Base-by-base conservation (phyloP, 2,888 invertebrate genomes). In the Augochlorella aurata region DNA sequence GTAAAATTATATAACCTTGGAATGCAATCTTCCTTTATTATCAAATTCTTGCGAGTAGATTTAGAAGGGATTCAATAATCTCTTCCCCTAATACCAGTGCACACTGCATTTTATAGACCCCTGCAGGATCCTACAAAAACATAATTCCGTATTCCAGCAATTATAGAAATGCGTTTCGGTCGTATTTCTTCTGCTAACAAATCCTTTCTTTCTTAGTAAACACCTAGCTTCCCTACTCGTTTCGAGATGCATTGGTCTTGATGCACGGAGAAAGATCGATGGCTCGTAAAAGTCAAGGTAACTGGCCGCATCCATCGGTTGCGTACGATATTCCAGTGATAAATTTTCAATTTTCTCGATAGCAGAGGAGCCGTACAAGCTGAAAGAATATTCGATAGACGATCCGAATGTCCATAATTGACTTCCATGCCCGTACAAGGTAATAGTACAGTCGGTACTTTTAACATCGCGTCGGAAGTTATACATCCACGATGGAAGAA, bases 281-380 rank as follows among this genome's bases (percentile, higher is more conserved):
- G 75, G 74, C 74, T 83, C 83, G 79, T 82, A 82, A 82, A 83
- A 82, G 72, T 82, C 83, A 72, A 72, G 63, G 73, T 65, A 77
- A 77, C 76, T 74, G 70, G 63, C 45, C 77, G 58, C 71, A 81
- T 77, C 81, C 77, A 68, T 74, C 74, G 45, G 8, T 47, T 47
- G 73, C 81, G 65, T 82, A 81, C 81, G 77, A 73, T 82, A 83
- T 63, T n/a, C 70, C 63, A 38, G 82, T 72, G 82, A 81, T 83
- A 82, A 82, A 82, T 83, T 83, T 83, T 82, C 82, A 82, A 81
- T 82, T 77, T 81, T 69, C 69, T 47, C 81, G 73, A 70, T 66
- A 73, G 52, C 68, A n/a, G 49, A 10, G n/a, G 47, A 14, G 44
- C 24, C 45, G n/a, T 14, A 18, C 24, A 4, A 14, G 52, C 18